Conservation (phyloP, 2,888 invertebrate genomes). For the Acleris sparsana region DNA sequence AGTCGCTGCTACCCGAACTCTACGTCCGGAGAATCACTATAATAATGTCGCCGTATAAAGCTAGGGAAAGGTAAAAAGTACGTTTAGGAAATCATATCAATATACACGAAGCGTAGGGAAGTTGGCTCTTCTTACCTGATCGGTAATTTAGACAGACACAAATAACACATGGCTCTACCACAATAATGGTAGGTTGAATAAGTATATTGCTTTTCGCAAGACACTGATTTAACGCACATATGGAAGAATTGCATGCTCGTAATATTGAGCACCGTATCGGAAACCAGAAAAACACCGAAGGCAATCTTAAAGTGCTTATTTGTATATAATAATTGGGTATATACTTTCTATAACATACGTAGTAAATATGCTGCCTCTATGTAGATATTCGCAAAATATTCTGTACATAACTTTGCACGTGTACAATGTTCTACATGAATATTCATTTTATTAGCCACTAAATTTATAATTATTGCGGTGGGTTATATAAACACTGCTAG, state of each 20-base stretch:
- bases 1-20: constrained; percentile 13
- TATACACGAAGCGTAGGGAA: constrained; percentile 8
- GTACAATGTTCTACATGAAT: constrained; percentile 64
- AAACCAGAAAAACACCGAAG: constrained; percentile 55
- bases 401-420: constrained; percentile 62
- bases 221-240: constrained; percentile 12
- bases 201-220: background rate
- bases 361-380: constrained; percentile 79
- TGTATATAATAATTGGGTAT: constrained; percentile 57
- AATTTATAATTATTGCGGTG: constrained; percentile 37
- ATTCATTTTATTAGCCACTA: constrained; percentile 36
- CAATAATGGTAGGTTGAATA: constrained; percentile 29
- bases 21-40: constrained; percentile 7
- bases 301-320: constrained; percentile 63
- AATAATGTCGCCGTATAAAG: constrained; percentile 5
- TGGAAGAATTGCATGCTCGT: constrained; percentile 21
- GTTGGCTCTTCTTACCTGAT: background rate
- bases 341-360: constrained; percentile 49
- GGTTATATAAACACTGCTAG: constrained; percentile 34
- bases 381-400: constrained; percentile 81
- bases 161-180: constrained; percentile 14
- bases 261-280: constrained; percentile 46
- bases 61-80: background rate
- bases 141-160: constrained; percentile 4
- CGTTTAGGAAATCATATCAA: constrained; percentile 7